Evolutionary conservation across 2,113 vertebrate genomes (phyloP), one percentile per base, ranked within the genome.

Genomic region (Numida meleagris): DNA sequence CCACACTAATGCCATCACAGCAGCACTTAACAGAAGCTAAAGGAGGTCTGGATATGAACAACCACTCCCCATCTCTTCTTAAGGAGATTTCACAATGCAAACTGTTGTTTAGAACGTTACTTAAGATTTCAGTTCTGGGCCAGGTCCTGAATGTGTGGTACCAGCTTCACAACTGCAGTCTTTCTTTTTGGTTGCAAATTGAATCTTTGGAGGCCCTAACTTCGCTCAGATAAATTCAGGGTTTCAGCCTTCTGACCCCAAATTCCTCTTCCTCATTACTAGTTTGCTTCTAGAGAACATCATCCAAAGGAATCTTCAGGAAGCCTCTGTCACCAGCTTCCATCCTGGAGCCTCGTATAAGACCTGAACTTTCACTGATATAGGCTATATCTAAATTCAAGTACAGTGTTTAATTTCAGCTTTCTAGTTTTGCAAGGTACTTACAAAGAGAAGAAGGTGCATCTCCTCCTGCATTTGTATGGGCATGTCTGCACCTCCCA

Each of bases 401-500:
- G 1, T 42, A 43, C 55, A 4, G 66, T 71, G 12, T 29, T 5
- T 18, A 34, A 71, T 71, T 88, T 20, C 1, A n/a, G 0, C 55
- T 85, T 76, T 51, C 34, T 65, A 9, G 8, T 76, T 79, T 38
- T 75, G 10, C 6, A 11, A 2, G 1, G 3, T 40, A 42, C 2
- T 2, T 42, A 25, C 17, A 57, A 74, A 78, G n/a, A 76, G 27
- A 76, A 80, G 18, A 55, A 33, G 34, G 7, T n/a, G 48, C 8
- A 38, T 71, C 67, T 36, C 6, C 23, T 70, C 45, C 43, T 57
- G 55, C 11, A 5, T 25, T 50, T 50, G 7, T 50, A 18, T 10
- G 31, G 29, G 53, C 31, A n/a, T 12, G 31, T n/a, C 31, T 57
- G 33, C 31, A 33, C 18, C 48, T 20, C 20, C 13, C 0, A 0